A percentile compares a stretch with the other conserved stretches of the same genome.
Evolutionary conservation across 2,113 vertebrate species (phyloP).

Genomic region (Corapipo altera): DNA sequence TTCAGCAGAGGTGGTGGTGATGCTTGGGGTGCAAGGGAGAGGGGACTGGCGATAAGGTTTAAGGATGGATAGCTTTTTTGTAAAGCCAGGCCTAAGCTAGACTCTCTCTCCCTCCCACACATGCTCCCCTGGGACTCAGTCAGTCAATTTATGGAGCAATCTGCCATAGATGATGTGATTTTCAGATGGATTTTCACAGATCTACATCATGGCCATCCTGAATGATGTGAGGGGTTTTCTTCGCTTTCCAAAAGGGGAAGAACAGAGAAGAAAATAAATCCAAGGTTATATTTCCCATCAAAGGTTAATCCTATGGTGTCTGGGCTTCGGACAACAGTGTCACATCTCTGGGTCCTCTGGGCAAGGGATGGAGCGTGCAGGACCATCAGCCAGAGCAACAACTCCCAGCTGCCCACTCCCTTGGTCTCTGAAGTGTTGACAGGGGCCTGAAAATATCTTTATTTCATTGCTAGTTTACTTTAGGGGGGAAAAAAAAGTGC

Average conservation of each 20-base stretch:
- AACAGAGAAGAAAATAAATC: background rate
- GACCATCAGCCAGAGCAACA: background rate
- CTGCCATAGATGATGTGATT: background rate
- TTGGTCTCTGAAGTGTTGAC: background rate
- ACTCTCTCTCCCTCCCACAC: background rate
- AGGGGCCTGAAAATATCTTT: background rate
- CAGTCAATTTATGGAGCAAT: background rate
- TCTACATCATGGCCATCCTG: background rate
- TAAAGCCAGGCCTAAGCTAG: background rate
- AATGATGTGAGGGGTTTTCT: background rate
- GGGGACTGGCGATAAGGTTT: background rate
- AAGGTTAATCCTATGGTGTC: background rate
- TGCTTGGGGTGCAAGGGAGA: background rate
- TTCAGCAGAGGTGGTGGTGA: background rate
- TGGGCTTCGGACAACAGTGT: accelerated
- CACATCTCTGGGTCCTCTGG: background rate
- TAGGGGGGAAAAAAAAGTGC: accelerated
- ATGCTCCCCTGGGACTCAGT: background rate
- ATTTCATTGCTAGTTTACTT: background rate
- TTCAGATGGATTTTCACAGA: constrained; percentile 12
- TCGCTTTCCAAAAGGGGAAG: background rate
- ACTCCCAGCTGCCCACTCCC: background rate
- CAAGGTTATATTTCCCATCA: background rate
- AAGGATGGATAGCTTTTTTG: background rate
- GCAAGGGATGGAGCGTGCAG: accelerated